Percentiles rank a stretch among this genome's conserved stretches.
Evolutionary conservation across 2,888 invertebrate species (phyloP).

Genomic region (Pollenia angustigena): DNA sequence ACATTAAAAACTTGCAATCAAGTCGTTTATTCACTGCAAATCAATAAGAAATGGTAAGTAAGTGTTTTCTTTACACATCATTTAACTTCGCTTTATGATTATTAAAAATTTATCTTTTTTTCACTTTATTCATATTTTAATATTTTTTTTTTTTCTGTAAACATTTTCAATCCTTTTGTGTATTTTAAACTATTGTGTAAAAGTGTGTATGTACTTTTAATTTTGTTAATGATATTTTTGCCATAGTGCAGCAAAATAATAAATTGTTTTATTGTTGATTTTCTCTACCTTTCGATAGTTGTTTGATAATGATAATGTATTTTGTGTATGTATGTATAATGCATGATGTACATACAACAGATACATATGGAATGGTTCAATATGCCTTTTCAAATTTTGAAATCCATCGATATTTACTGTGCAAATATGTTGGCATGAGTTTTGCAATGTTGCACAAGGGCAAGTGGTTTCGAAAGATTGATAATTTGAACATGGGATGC

Average conservation of each 20-base stretch:
- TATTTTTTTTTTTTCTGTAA: not conserved
- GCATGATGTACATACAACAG: not conserved
- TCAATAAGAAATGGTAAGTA: conserved; percentile 61
- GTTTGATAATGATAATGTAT: conserved; percentile 2
- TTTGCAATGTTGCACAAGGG: not conserved
- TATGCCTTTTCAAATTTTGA: not conserved
- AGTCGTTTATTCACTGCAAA: conserved; percentile 24
- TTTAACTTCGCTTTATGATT: conserved; percentile 58
- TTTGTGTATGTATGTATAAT: not conserved
- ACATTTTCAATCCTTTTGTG: not conserved
- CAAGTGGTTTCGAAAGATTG: conserved; percentile 3
- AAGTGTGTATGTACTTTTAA: conserved; percentile 38
- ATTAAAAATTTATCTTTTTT: conserved; percentile 45
- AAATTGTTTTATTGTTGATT: conserved; percentile 45
- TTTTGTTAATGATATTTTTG: conserved; percentile 47
- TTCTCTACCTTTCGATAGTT: conserved; percentile 42
- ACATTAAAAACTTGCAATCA: conserved; percentile 8
- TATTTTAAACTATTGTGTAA: not conserved
- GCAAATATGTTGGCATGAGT: conserved; percentile 25
- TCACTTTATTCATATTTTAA: not conserved
- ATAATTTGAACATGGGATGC: conserved; percentile 1
- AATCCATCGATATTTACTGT: conserved; percentile 26
- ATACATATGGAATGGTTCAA: not conserved
- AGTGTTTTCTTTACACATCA: conserved; percentile 62
- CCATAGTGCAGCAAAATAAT: conserved; percentile 18